Conservation (phyloP, 1,140 invertebrate species). For the Papilio aristodemus region DNA sequence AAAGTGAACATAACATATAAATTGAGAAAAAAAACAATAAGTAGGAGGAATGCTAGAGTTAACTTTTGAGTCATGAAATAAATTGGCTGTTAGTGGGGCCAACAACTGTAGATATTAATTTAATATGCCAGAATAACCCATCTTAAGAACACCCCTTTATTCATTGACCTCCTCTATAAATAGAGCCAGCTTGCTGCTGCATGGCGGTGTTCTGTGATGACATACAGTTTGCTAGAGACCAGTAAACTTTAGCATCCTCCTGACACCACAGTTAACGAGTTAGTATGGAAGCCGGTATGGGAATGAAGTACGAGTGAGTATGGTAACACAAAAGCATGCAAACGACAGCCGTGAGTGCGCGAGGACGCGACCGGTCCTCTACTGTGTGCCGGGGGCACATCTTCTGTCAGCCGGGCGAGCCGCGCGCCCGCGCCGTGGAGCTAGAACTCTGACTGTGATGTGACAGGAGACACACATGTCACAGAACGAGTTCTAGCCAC, state of each 20-base stretch:
- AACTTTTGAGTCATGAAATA: too few relatives aligned
- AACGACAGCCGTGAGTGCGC: constrained; percentile 6
- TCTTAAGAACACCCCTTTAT: too few relatives aligned
- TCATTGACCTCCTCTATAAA: too few relatives aligned
- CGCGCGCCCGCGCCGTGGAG: constrained; percentile 81
- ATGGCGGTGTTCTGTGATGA: too few relatives aligned
- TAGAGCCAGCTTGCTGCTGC: too few relatives aligned
- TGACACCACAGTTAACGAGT: constrained; percentile 35
- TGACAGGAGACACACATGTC: constrained; percentile 86
- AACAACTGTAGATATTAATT: too few relatives aligned
- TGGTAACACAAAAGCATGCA: constrained; percentile 45
- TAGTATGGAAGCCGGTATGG: constrained; percentile 46
- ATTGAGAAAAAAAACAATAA: background rate
- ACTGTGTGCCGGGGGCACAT: constrained; percentile 9
- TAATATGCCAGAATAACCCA: too few relatives aligned
- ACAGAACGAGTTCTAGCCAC: constrained; percentile 89
- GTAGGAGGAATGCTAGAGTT: background rate
- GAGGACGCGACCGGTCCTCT: background rate
- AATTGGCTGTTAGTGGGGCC: too few relatives aligned
- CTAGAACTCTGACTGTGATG: constrained; percentile 97
- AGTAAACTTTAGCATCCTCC: background rate
- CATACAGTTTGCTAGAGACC: background rate
- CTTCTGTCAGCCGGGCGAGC: constrained; percentile 34
- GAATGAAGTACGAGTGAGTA: constrained; percentile 37
- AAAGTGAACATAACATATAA: background rate